A percentile compares a stretch with the other conserved stretches of the same genome.
phyloP scores from a whole-genome alignment of 2,113 vertebrate species.

The Litocranius walleri region DNA sequence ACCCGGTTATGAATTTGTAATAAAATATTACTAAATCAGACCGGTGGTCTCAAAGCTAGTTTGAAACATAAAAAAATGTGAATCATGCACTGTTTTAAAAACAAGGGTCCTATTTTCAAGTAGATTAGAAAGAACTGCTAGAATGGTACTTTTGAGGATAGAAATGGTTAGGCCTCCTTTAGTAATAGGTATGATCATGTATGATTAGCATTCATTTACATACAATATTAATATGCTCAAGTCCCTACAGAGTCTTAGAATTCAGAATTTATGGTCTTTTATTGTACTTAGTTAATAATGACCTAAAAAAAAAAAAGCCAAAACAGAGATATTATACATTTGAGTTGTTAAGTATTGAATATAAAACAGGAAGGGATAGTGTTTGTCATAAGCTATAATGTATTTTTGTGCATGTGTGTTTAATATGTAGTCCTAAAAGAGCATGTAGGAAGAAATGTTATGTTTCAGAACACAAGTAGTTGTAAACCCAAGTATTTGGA shows the following conservation, averaged over 20 bases:
- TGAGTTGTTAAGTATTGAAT: neutral
- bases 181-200: slow-evolving; percentile 11
- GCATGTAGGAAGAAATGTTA: neutral
- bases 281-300: slow-evolving; percentile 29
- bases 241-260: neutral
- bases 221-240: neutral
- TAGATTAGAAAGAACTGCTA: neutral
- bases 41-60: neutral
- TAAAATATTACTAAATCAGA: slow-evolving; percentile 4
- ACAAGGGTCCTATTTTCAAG: neutral
- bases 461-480: slow-evolving; percentile 7
- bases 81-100: slow-evolving; percentile 37
- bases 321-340: neutral
- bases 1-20: neutral
- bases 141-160: neutral
- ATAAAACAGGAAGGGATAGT: slow-evolving; percentile 13
- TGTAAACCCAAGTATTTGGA: neutral
- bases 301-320: neutral
- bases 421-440: slow-evolving; percentile 17
- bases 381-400: slow-evolving; percentile 21
- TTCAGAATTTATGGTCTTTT: slow-evolving; percentile 40
- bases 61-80: slow-evolving; percentile 21
- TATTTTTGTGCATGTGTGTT: neutral
- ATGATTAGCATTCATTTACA: slow-evolving; percentile 33
- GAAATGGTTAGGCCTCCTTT: slow-evolving; percentile 40